These are phyloP conservation scores for Varroa destructor DNA, from an alignment of 1,140 invertebrate species.

Conservation along the genomic window DNA sequence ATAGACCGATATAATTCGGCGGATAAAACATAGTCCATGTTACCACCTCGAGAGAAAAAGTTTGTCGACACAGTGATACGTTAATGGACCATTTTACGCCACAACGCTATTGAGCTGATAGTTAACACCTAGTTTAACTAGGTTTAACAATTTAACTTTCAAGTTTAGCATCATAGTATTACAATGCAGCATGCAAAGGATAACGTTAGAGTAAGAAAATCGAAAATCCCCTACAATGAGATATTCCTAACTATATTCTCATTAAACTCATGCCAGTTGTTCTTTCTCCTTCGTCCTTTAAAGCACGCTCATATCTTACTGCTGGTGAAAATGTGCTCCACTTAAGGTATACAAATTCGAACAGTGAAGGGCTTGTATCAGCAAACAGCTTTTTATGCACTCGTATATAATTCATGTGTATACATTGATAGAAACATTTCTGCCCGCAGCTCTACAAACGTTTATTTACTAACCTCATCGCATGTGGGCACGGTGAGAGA, in stretches of 20 bases:
- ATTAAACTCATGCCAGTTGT: no score
- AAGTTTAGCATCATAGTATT: no score
- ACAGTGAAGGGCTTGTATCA: no score
- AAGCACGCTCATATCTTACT: neutral
- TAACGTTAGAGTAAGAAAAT: neutral
- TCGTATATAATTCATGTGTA: no score
- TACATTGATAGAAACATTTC: no score
- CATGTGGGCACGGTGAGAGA: slow-evolving; percentile 6
- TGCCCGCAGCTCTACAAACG: neutral
- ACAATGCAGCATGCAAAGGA: neutral
- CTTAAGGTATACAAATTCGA: no score
- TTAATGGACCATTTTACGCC: neutral
- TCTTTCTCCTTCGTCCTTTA: neutral
- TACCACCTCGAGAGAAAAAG: neutral
- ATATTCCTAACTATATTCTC: neutral
- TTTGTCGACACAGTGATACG: neutral
- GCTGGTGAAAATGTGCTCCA: no score
- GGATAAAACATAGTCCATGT: slow-evolving; percentile 21
- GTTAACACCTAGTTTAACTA: no score
- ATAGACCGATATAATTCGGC: slow-evolving; percentile 2
- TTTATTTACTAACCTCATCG: slow-evolving; percentile 14
- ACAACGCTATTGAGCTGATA: no score
- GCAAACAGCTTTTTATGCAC: no score
- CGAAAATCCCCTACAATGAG: neutral
- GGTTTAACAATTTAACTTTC: no score